phyloP scores from a whole-genome alignment of 2,797 vertebrate species.

The Phrynocephalus vlangalii region DNA sequence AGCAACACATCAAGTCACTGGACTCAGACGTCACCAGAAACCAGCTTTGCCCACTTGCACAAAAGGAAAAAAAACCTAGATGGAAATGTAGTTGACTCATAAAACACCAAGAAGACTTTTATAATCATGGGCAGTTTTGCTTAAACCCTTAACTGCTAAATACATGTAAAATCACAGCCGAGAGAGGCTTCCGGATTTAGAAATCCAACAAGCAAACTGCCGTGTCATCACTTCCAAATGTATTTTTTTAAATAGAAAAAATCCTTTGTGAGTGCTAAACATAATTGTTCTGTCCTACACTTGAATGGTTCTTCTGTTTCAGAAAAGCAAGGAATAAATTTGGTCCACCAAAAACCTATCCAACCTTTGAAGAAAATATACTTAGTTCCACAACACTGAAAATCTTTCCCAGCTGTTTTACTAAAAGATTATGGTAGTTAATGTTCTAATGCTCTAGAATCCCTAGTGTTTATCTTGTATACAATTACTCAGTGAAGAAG shows the following conservation, averaged over 20 bases:
- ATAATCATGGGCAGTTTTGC: not conserved
- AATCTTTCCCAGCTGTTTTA: not conserved
- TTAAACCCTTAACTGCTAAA: not conserved
- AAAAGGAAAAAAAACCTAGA: not conserved
- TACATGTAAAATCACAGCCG: not conserved
- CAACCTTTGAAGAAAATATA: not conserved
- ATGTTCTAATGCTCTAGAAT: slow-evolving; percentile 12
- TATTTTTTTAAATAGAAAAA: not conserved
- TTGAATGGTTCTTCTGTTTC: not conserved
- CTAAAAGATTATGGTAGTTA: not conserved
- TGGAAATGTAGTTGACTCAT: not conserved
- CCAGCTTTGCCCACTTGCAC: not conserved
- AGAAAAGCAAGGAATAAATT: not conserved
- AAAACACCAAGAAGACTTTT: not conserved
- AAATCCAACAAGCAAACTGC: not conserved
- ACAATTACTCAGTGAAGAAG: not conserved
- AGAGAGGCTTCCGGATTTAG: not conserved
- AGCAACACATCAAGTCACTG: not conserved
- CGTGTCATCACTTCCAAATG: not conserved
- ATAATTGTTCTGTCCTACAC: not conserved
- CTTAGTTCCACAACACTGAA: not conserved
- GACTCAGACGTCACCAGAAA: too few species aligned
- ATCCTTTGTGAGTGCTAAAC: not conserved
- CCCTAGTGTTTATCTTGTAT: slow-evolving; percentile 5
- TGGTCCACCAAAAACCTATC: not conserved